Percentiles rank a stretch among this genome's conserved stretches.
phyloP scores from a whole-genome alignment of 2,113 vertebrate genomes.

The Tragulus kanchil region DNA sequence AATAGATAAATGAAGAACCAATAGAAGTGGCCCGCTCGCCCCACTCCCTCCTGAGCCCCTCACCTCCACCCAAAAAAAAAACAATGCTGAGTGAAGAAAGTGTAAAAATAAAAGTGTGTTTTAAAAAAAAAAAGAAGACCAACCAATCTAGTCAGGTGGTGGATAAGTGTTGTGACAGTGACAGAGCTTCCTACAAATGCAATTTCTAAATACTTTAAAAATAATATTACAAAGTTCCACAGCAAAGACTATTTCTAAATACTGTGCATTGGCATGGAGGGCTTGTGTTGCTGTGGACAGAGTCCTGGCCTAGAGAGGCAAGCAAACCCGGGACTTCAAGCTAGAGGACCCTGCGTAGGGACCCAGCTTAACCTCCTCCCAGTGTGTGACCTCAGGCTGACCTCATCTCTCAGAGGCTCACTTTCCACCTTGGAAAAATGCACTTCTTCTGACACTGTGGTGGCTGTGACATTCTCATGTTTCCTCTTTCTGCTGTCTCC shows the following conservation, averaged over 20 bases:
- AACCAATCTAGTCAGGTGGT: neutral
- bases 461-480: neutral
- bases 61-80: no score
- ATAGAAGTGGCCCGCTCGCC: no score
- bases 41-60: no score
- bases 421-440: neutral
- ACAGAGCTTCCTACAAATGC: neutral
- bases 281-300: neutral
- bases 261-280: neutral
- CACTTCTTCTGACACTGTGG: neutral
- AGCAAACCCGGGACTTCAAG: neutral
- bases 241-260: constrained; percentile 29
- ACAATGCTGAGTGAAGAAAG: no score
- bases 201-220: constrained; percentile 28
- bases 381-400: neutral
- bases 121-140: neutral
- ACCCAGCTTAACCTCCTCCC: neutral
- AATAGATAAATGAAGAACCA: no score
- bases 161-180: neutral
- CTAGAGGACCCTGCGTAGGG: neutral
- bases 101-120: no score
- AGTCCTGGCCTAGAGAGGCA: neutral
- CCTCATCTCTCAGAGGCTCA: neutral
- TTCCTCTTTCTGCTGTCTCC: neutral
- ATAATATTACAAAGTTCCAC: neutral